Evolutionary conservation across 2,888 invertebrate species (phyloP).

Genomic region (Polydesmus complanatus): DNA sequence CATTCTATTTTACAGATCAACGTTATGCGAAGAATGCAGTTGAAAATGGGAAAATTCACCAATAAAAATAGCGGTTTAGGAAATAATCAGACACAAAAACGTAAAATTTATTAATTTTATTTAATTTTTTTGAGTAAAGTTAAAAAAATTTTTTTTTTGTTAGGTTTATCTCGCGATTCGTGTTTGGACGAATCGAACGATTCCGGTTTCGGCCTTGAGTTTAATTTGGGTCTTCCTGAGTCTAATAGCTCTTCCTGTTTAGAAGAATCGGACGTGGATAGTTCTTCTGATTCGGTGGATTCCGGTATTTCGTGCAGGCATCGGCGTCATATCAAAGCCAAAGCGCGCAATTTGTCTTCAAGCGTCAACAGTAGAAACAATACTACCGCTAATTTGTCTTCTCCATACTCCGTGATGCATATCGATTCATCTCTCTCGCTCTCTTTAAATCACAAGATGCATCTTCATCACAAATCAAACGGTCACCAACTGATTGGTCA

Average conservation of each 20-base stretch:
- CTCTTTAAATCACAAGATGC: constrained; percentile 10
- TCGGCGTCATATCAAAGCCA: background rate
- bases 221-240: background rate
- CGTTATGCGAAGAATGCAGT: background rate
- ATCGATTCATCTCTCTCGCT: constrained; percentile 1
- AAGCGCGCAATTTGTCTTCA: background rate
- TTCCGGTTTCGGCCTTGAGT: constrained; percentile 70
- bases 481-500: background rate
- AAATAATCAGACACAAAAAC: background rate
- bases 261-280: constrained; percentile 16
- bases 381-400: background rate
- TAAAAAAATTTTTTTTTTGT: background rate
- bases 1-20: background rate
- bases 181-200: constrained; percentile 66
- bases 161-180: constrained; percentile 1
- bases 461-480: constrained; percentile 2
- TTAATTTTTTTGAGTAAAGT: background rate
- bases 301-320: constrained; percentile 12
- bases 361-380: background rate
- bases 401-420: background rate
- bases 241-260: constrained; percentile 6
- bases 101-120: background rate
- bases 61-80: background rate
- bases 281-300: constrained; percentile 17
- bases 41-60: background rate